Evolutionary conservation across 2,113 vertebrate genomes (phyloP).

Genomic region (Entosphenus tridentatus): DNA sequence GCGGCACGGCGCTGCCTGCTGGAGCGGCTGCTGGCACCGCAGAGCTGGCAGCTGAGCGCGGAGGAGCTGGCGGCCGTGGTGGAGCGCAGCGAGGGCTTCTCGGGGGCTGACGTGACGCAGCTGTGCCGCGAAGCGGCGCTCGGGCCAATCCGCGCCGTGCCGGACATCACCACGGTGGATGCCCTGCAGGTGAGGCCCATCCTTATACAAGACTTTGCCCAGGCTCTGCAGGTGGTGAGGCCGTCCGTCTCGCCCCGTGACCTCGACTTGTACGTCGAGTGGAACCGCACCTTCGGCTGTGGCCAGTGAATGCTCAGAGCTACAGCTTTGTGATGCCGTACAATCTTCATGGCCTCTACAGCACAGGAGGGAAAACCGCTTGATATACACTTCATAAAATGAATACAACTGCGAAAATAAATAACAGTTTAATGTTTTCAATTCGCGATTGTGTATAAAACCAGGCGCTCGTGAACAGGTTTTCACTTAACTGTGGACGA

Average conservation of each 20-base stretch:
- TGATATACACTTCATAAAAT: no score
- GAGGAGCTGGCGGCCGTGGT: constrained; percentile 43
- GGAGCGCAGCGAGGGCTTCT: constrained; percentile 39
- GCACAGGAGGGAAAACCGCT: no score
- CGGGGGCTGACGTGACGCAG: constrained; percentile 82
- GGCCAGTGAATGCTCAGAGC: constrained; percentile 26
- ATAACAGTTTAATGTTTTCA: no score
- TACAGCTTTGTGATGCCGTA: background rate
- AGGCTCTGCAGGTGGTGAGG: constrained; percentile 47
- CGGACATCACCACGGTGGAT: constrained; percentile 53
- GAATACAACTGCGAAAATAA: no score
- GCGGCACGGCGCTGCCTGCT: constrained; percentile 57
- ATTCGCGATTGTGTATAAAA: no score
- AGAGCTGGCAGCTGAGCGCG: constrained; percentile 34
- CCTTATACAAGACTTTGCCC: constrained; percentile 46
- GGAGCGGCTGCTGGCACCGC: constrained; percentile 37
- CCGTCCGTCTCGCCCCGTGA: constrained; percentile 62
- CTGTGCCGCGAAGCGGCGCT: constrained; percentile 75
- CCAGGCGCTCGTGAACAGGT: no score
- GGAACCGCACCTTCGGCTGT: constrained; percentile 77
- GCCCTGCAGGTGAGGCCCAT: constrained; percentile 63
- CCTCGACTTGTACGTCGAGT: constrained; percentile 58
- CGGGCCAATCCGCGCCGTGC: constrained; percentile 59
- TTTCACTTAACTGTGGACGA: no score
- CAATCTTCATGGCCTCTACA: no score